Evolutionary conservation across 1,140 invertebrate genomes (phyloP), one percentile per base, ranked within the genome.

Genomic region (Steinernema feltiae): DNA sequence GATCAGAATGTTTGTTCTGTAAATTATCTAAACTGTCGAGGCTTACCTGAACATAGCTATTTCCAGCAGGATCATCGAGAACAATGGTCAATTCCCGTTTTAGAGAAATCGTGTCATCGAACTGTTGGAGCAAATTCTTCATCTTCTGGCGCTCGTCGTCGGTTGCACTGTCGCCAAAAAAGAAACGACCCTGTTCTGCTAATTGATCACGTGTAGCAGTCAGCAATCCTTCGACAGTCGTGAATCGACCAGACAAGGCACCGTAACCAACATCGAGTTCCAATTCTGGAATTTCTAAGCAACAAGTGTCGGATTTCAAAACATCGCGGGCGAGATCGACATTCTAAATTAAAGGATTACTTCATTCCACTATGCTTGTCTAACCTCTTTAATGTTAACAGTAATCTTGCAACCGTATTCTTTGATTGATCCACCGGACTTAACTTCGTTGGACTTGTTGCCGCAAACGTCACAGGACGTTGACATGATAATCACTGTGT

Each of bases 401-500:
- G 91, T 91, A 70, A 96, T 92, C 74, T 88, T 90, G 0, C 92
- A 89, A 0, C 95, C 97, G 78, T 91, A 89, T 0, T 91, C 89
- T 87, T 94, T 94, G 48, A 98, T 92, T 0, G 95, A 95, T 71
- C 92, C 89, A 0, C 94, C 94, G 31, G 93, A 92, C 88, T 99
- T 99, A 0, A 99, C 94, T 88, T 97, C 95, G 87, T 93, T 97
- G 1, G 94, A 94, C 83, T 91, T 90, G 85, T 92, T 90, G 0
- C 95, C 96, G 88, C 97, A 99, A 1, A 82, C 81, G 21, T 97
- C 94, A 87, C 97, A 99, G 0, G 87, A 89, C 0, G 93, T 96
- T 1, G 95, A 94, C 96, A 99, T 99, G 69, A 99, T 95, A 0
- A 99, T 91, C 0, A 90, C 93, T 88, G 98, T 93, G 88, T 98